Base-by-base conservation (phyloP, 1,140 invertebrate genomes). In the Solenopsis fugax region DNA sequence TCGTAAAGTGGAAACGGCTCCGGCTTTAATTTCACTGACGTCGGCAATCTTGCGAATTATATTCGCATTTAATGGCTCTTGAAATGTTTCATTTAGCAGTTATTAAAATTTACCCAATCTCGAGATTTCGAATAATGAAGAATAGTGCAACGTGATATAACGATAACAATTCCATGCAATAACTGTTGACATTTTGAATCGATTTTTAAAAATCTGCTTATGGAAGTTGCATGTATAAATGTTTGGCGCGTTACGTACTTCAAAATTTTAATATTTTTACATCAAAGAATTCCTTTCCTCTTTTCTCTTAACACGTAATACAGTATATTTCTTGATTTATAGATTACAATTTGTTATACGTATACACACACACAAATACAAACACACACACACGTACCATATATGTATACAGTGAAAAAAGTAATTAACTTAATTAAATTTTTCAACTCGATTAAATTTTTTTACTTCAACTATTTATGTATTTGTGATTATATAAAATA, bases 51-150 rank as follows among this genome's bases (percentile, higher is more conserved):
- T 60, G 12, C 18, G 41, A 73, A 60, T 60, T 82, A 73, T n/a
- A 60, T 24, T 60, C 69, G 37, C 45, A 21, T 45, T 56, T 72
- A 60, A 84, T 48, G 54, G 24, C 21, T 41, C 77, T 29, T n/a
- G 64, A 69, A 81, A 69, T 37, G 21, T 81, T 69, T 81, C 65
- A 81, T 69, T 69, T 18, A 21, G 13, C 60, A 34, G 62, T n/a
- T 69, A 69, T 69, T 81, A 54, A 81, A 71, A 69, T 24, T 54
- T 54, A 77, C 37, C 2, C 3, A 3, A 16, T 29, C 24, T 41
- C 16, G 29, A 37, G 34, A 0, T 81, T 81, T 54, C 77, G 54
- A 69, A 80, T 69, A 80, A 71, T 24, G 12, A 34, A 16, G 29
- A 24, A 54, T 37, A 18, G 2, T 41, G 4, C 1, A 37, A 45